Evolutionary conservation across 2,888 invertebrate species (phyloP).

Genomic region (Arrhopalites spinosus): DNA sequence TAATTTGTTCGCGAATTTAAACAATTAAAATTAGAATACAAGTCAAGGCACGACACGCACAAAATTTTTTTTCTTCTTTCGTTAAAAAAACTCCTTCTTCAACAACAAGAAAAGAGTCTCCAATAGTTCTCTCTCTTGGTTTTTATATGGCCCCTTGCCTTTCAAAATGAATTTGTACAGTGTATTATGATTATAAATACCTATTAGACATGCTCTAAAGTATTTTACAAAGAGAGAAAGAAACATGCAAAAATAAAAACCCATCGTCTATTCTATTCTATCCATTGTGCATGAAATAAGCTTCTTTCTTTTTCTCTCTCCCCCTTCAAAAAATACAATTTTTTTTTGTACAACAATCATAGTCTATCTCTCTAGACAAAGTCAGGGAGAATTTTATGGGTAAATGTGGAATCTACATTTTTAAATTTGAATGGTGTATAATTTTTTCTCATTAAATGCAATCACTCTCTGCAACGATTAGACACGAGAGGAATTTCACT

Average conservation of each 20-base stretch:
- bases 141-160: too few species aligned
- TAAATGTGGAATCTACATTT: too few species aligned
- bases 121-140: too few species aligned
- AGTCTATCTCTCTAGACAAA: too few species aligned
- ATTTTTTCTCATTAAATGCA: too few species aligned
- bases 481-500: too few species aligned
- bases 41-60: slow-evolving; percentile 24
- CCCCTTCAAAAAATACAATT: background rate
- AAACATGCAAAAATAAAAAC: background rate
- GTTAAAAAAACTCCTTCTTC: background rate
- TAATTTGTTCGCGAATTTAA: slow-evolving; percentile 32
- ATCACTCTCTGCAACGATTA: too few species aligned
- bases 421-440: too few species aligned
- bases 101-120: background rate
- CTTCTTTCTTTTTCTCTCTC: background rate
- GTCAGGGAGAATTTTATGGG: too few species aligned
- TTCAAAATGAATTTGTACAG: background rate
- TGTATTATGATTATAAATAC: background rate
- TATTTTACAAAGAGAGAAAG: background rate
- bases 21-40: slow-evolving; percentile 27
- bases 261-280: background rate
- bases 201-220: too few species aligned
- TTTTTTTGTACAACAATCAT: too few species aligned
- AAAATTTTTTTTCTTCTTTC: background rate
- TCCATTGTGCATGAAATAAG: background rate